phyloP scores from a whole-genome alignment of 2,888 invertebrate species.

The Oscheius myriophilus region DNA sequence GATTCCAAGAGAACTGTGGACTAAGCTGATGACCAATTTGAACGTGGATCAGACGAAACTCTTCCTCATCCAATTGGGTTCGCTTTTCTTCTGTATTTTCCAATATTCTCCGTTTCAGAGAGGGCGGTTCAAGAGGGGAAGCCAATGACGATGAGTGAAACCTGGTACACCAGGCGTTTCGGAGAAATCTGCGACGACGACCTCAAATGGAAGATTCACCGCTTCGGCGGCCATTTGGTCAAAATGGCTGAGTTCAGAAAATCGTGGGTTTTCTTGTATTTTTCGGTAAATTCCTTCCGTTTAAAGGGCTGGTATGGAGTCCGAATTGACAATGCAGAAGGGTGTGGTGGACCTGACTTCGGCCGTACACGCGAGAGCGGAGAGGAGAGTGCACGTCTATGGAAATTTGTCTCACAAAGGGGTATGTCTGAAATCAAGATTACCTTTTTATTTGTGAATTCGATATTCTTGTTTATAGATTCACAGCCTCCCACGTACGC shows the following conservation, averaged over 20 bases:
- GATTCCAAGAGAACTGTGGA: constrained; percentile 59
- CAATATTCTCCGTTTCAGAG: constrained; percentile 17
- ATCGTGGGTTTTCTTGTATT: constrained; percentile 36
- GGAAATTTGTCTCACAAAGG: too few species aligned
- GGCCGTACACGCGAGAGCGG: neutral
- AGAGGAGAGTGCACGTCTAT: constrained; percentile 9
- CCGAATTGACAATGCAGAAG: constrained; percentile 41
- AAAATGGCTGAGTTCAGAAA: constrained; percentile 39
- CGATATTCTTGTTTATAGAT: too few species aligned
- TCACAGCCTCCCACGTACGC: too few species aligned
- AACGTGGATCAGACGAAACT: constrained; percentile 36
- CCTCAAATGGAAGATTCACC: constrained; percentile 27
- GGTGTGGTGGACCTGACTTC: constrained; percentile 50
- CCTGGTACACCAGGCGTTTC: constrained; percentile 37
- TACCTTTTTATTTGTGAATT: too few species aligned
- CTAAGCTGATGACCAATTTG: constrained; percentile 34
- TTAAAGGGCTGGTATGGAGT: constrained; percentile 48
- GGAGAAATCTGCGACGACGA: constrained; percentile 28
- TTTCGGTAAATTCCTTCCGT: neutral
- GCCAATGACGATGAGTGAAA: constrained; percentile 33
- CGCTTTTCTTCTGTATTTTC: neutral
- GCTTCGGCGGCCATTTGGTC: constrained; percentile 35
- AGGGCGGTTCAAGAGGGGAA: constrained; percentile 31
- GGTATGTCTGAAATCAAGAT: too few species aligned
- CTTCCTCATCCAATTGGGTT: constrained; percentile 36